Conservation (phyloP, 1,140 invertebrate species). For the Aphaenogaster ashmeadi region DNA sequence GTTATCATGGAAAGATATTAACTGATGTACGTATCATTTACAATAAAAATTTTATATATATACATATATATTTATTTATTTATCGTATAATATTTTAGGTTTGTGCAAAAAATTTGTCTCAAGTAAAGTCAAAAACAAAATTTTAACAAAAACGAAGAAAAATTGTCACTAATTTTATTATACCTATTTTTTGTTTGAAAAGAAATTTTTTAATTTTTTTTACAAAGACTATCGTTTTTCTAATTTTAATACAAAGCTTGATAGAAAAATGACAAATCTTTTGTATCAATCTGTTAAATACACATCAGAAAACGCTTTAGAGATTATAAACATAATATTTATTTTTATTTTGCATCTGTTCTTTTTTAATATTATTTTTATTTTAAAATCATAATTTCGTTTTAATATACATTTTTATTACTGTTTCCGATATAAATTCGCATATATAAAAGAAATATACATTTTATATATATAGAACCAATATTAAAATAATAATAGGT, state of each 20-base stretch:
- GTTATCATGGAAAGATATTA: slow-evolving; percentile 78
- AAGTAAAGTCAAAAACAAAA: background rate
- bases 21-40: slow-evolving; percentile 66
- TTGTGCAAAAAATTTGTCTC: background rate
- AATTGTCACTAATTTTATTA: background rate
- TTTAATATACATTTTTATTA: background rate
- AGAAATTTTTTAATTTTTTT: background rate
- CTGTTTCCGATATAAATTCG: background rate
- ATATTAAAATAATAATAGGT: background rate
- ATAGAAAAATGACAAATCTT: background rate
- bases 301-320: background rate
- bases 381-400: background rate
- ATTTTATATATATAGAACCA: background rate
- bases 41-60: background rate
- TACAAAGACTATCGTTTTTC: background rate
- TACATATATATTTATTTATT: background rate
- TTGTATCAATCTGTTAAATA: background rate
- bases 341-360: background rate
- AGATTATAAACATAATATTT: slow-evolving; percentile 7
- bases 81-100: background rate
- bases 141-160: background rate
- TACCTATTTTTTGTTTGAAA: background rate
- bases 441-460: background rate
- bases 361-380: background rate
- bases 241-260: background rate